A percentile compares a stretch with the other conserved stretches of the same genome.
Evolutionary conservation across 2,113 vertebrate genomes (phyloP).

Genomic region (Pseudorhombus dupliciocellatus): DNA sequence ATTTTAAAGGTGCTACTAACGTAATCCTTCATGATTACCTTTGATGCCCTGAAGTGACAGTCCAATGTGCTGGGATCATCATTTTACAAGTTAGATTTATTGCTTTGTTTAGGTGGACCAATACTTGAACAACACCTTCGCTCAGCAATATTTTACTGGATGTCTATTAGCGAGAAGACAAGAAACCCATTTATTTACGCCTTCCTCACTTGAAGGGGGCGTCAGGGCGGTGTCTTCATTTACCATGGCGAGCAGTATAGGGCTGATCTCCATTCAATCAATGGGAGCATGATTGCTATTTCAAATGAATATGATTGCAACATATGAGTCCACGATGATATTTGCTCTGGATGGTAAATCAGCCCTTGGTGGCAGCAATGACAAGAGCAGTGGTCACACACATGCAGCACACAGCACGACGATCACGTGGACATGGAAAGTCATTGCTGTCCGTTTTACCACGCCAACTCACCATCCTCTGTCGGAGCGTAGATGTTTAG

Average conservation of each 20-base stretch:
- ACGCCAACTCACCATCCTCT: constrained; percentile 91
- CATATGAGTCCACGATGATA: constrained; percentile 26
- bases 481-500: constrained; percentile 98
- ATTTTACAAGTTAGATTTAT: constrained; percentile 45
- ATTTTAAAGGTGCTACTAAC: constrained; percentile 20
- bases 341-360: constrained; percentile 58
- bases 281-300: constrained; percentile 14
- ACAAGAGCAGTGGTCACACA: constrained; percentile 35
- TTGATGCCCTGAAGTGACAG: constrained; percentile 38
- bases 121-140: constrained; percentile 32
- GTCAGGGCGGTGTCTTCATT: not conserved
- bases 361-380: constrained; percentile 58
- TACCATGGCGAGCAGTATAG: constrained; percentile 6
- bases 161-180: constrained; percentile 11
- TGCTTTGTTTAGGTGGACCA: constrained; percentile 36
- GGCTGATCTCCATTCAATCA: constrained; percentile 18
- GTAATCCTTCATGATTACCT: constrained; percentile 25
- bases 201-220: not conserved
- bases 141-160: constrained; percentile 38
- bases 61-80: constrained; percentile 35
- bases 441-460: constrained; percentile 26
- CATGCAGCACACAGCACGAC: constrained; percentile 46
- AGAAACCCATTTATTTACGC: constrained; percentile 7
- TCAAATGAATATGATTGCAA: constrained; percentile 16
- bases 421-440: constrained; percentile 32